Evolutionary conservation across 2,113 vertebrate species (phyloP), one percentile per base, ranked within the genome.

Genomic region (Lasiurus borealis): DNA sequence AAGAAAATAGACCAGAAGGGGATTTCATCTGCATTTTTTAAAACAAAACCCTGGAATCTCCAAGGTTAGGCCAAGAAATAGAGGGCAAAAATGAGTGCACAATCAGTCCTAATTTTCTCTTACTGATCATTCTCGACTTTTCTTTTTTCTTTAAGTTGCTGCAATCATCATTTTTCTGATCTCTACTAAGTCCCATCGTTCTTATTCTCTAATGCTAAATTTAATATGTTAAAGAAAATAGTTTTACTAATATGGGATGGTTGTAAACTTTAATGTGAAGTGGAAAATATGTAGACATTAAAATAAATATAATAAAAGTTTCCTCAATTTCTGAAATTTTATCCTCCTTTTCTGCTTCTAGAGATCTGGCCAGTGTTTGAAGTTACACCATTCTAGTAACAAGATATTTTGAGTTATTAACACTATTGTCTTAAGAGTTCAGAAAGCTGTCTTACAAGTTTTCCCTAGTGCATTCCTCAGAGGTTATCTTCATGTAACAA

Each of bases 121-220:
- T 34, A 19, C 29, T 52, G 72, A 75, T 1, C 19, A 73, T 80
- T 85, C n/a, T 68, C 68, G 81, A 78, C 57, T 76, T 89, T 81
- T 69, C 10, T 44, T 80, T 59, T 34, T 31, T 46, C 27, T 88
- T 78, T 50, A 36, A 88, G 18, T 73, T 40, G 25, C 44, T 75
- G 12, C 46, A 68, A 73, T 16, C 18, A 54, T 52, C 19, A 73
- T 15, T 75, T 46, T 94, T 91, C 52, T 88, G 11, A 52, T 69
- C n/a, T 80, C n/a, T 78, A 29, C 27, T 88, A 96, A 93, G 59
- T 14, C n/a, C 15, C 8, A 50, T 44, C n/a, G 64, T 83, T 77
- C 15, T 52, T 84, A 7, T n/a, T 73, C 15, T 27, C 7, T 34
- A 77, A 68, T 72, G 18, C 11, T 46, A 4, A 15, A 19, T 21